A percentile compares a stretch with the other conserved stretches of the same genome.
Conservation (phyloP, 1,140 invertebrate species). For the Drosophila simulans region DNA sequence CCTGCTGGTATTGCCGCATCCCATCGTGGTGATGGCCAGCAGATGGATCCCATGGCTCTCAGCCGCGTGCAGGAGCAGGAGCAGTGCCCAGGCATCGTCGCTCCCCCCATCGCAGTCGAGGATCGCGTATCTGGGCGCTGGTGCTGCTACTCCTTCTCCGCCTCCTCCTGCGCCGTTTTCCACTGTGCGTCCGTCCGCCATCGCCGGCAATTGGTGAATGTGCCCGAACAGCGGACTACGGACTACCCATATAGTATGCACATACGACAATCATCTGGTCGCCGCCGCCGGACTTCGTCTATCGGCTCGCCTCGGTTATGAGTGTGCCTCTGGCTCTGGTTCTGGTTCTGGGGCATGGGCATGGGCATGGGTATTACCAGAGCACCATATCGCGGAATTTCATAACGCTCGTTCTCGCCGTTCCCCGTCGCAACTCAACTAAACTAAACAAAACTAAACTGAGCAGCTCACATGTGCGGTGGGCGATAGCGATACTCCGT, state of each 20-base stretch:
- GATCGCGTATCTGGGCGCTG: slow-evolving; percentile 82
- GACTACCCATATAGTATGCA: not conserved
- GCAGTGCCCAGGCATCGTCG: slow-evolving; percentile 88
- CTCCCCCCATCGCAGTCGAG: slow-evolving; percentile 88
- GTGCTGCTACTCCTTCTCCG: not conserved
- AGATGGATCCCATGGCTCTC: slow-evolving; percentile 85
- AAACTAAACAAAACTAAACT: not conserved
- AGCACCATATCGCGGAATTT: slow-evolving; percentile 19
- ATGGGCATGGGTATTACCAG: not conserved
- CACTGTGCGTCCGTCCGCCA: slow-evolving; percentile 36
- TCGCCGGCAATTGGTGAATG: slow-evolving; percentile 36
- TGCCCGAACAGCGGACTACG: slow-evolving; percentile 1
- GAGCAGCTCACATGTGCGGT: slow-evolving; percentile 12
- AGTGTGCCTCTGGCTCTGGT: not conserved
- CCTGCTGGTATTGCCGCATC: slow-evolving; percentile 87
- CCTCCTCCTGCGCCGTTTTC: slow-evolving; percentile 1
- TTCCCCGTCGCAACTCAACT: not conserved
- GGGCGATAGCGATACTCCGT: slow-evolving; percentile 1
- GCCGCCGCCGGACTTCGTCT: slow-evolving; percentile 9
- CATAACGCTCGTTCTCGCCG: slow-evolving; percentile 10
- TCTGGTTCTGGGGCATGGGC: not conserved
- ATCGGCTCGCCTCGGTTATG: slow-evolving; percentile 1
- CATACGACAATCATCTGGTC: slow-evolving; percentile 10
- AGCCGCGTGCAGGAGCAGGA: slow-evolving; percentile 87
- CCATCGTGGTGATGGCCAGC: slow-evolving; percentile 87